Conservation (phyloP, 2,797 vertebrate genomes). For the Erpetoichthys calabaricus region DNA sequence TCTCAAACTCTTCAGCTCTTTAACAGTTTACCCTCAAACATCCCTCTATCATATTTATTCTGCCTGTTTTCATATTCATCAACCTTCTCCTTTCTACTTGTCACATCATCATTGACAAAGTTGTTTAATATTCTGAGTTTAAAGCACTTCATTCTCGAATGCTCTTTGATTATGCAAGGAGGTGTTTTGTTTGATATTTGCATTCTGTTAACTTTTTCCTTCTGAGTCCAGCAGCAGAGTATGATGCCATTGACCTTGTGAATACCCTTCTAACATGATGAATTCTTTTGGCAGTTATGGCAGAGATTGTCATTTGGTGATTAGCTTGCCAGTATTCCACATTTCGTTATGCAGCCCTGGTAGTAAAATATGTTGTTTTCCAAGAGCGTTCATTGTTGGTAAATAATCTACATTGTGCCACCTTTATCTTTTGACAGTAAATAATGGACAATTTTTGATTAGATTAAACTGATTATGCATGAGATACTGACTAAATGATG, state of each 20-base stretch:
- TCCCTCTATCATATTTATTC: too few species aligned
- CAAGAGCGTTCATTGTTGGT: conserved; percentile 1
- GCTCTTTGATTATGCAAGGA: conserved; percentile 27
- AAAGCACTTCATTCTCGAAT: conserved; percentile 22
- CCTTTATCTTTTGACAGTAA: background rate
- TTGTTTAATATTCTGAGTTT: conserved; percentile 23
- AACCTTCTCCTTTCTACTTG: background rate
- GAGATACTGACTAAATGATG: background rate
- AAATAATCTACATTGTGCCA: background rate
- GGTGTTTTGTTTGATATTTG: conserved; percentile 13
- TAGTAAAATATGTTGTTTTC: conserved; percentile 1
- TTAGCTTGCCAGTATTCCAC: conserved; percentile 10
- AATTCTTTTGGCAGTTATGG: conserved; percentile 31
- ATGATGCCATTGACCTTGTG: conserved; percentile 36
- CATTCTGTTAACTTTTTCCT: conserved; percentile 13
- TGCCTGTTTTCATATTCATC: too few species aligned
- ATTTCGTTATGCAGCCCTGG: background rate
- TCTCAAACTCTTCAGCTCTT: too few species aligned
- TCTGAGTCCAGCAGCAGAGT: conserved; percentile 3
- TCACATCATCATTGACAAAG: conserved; percentile 24
- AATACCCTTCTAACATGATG: conserved; percentile 36
- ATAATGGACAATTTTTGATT: background rate
- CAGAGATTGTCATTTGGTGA: conserved; percentile 25
- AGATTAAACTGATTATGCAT: background rate
- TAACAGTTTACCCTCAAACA: too few species aligned